Conservation (phyloP, 2,888 invertebrate species). For the Limnephilus auricula region DNA sequence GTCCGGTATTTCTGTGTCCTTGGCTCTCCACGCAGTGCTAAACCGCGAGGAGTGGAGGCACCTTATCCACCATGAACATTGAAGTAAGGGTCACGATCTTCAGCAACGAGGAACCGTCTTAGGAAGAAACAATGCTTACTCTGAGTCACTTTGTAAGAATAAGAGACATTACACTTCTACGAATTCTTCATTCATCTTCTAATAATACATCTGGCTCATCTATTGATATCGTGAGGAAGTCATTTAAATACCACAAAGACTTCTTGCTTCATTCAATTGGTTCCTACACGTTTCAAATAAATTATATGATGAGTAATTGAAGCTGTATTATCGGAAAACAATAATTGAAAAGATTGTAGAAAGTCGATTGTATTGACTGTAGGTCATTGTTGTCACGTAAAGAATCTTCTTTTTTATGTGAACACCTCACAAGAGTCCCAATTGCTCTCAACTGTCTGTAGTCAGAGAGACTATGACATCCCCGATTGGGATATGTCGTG, state of each 20-base stretch:
- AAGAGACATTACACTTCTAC: not conserved
- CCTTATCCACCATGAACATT: too few relatives aligned
- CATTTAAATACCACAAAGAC: not conserved
- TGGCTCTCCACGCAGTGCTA: too few relatives aligned
- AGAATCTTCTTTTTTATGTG: not conserved
- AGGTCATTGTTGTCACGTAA: not conserved
- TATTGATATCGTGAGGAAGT: not conserved
- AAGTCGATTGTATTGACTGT: not conserved
- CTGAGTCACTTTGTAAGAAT: not conserved
- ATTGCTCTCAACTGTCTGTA: too few relatives aligned
- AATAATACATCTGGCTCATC: not conserved
- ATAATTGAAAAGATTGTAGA: not conserved
- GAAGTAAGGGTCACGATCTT: too few relatives aligned
- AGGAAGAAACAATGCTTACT: not conserved
- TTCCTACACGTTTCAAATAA: not conserved
- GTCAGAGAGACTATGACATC: too few relatives aligned
- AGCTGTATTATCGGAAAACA: not conserved
- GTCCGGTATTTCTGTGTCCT: too few relatives aligned
- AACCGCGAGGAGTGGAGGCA: too few relatives aligned
- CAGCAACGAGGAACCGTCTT: too few relatives aligned
- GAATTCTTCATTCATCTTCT: not conserved
- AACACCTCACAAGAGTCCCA: not conserved
- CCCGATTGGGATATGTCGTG: too few relatives aligned
- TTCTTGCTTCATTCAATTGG: not conserved
- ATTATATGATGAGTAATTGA: not conserved